Evolutionary conservation across 2,797 vertebrate species (phyloP), one percentile per base, ranked within the genome.

Genomic region (Pseudomugil tenellus): DNA sequence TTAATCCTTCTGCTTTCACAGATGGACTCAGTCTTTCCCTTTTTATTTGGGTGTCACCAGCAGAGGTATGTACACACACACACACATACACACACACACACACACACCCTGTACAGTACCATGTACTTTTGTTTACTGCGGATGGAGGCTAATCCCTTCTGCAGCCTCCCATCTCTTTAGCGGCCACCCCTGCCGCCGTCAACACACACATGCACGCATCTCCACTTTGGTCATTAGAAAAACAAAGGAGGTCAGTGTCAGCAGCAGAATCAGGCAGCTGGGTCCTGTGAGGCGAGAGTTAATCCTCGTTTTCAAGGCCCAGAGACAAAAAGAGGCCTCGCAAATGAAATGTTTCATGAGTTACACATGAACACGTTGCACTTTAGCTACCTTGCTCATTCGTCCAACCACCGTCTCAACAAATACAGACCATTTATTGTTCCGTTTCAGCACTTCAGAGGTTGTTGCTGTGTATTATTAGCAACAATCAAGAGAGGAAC

Each of bases 221-320:
- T 70, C 74, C 74, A 85, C 77, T 81, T 85, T 83, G 70, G 84
- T 85, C 86, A 89, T 89, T 90, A 87, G 74, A 90, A 81, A 90
- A 85, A 91, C 91, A 92, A 93, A 91, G 84, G 89, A 92, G 91
- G 92, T 92, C 91, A 91, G 83, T 87, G 83, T 84, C 76, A 79
- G 67, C 66, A 46, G 61, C 29, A 57, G 76, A 84, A 85, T 80
- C 90, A 87, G 83, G 88, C 90, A 90, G 90, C 91, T 90, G 90
- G 76, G 63, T 81, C 67, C 84, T 72, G 75, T 74, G 83, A 88
- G 79, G 86, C 91, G 72, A 77, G 80, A 61, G 65, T 84, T 92
- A 91, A 92, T 92, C 89, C 87, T 81, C 17, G 61, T 84, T 90
- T 88, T 80, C 82, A 81, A 88, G 83, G 78, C 75, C 80, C 61